phyloP scores from a whole-genome alignment of 2,888 invertebrate genomes.

The Lapara coniferarum region DNA sequence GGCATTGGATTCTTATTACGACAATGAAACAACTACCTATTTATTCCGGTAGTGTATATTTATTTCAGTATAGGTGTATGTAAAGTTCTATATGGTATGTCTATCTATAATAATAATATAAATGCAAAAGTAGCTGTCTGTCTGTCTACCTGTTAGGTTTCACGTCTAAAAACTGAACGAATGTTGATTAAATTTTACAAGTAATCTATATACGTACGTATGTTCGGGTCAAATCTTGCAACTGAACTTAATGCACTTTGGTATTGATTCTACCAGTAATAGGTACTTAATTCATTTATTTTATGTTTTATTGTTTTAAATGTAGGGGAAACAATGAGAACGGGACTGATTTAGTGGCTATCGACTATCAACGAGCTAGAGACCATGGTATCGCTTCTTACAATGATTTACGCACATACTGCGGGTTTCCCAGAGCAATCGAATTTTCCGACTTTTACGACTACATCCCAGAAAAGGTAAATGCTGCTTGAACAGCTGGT shows the following conservation, averaged over 20 bases:
- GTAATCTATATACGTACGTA: no score
- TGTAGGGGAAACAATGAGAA: background rate
- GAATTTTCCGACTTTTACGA: background rate
- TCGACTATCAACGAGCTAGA: background rate
- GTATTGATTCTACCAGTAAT: no score
- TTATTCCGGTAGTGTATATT: background rate
- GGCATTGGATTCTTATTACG: background rate
- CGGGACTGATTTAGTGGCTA: background rate
- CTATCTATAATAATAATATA: background rate
- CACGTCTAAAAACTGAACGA: no score
- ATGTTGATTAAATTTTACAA: no score
- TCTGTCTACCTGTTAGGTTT: background rate
- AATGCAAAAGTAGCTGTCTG: background rate
- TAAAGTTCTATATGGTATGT: no score
- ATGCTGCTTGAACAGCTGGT: no score
- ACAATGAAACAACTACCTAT: slow-evolving; percentile 3
- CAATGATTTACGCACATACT: slow-evolving; percentile 8
- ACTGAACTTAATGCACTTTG: no score
- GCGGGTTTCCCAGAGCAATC: background rate
- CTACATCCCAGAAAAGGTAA: background rate
- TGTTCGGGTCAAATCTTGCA: no score
- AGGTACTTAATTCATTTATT: background rate
- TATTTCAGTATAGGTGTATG: background rate
- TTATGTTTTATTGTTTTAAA: background rate
- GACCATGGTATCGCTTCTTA: background rate